Base-by-base conservation (phyloP, 2,113 vertebrate species). In the Sminthopsis crassicaudata region DNA sequence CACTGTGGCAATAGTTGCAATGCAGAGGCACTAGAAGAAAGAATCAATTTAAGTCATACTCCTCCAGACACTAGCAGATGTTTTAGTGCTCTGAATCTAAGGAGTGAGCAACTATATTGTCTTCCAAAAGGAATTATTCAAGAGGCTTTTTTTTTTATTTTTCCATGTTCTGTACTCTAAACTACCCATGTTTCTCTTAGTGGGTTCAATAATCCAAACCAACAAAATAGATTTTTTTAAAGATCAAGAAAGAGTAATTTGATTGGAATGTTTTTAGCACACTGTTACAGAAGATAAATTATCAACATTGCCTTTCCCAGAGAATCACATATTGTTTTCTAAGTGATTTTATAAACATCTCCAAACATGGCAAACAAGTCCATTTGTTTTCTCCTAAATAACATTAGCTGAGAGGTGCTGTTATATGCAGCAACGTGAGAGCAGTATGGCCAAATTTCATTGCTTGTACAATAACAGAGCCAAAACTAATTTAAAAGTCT, bases 241-340 rank as follows among this genome's bases (percentile, higher is more conserved):
- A 95, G 95, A 90, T 90, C 97, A 98, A 97, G 94, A 26, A 94
- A 50, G 94, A 93, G 67, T 46, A 91, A 97, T 90, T 96, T 96
- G 92, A 46, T 94, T 90, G 53, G 16, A 91, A 96, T 92, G 89
- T 90, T 97, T 96, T 97, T 90, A 93, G 89, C 96, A 96, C 96
- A 96, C 51, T 92, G 50, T 93, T 94, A 92, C 57, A 94, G 92
- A 96, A 98, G 93, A 96, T 97, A 97, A 96, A 97, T 92, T 93
- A 46, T 91, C 84, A 92, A 53, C 92, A 89, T 90, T 91, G 91
- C 53, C 91, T 98, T 97, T 95, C 97, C 93, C 92, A 27, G 91
- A 97, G 54, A 96, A 94, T 53, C 67, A 97, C 51, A 90, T 94
- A 95, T 94, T 93, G 51, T 96, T 67, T 97, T 97, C 95, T 96